Evolutionary conservation across 2,888 invertebrate species (phyloP).

Genomic region (Synergus laeviventris): DNA sequence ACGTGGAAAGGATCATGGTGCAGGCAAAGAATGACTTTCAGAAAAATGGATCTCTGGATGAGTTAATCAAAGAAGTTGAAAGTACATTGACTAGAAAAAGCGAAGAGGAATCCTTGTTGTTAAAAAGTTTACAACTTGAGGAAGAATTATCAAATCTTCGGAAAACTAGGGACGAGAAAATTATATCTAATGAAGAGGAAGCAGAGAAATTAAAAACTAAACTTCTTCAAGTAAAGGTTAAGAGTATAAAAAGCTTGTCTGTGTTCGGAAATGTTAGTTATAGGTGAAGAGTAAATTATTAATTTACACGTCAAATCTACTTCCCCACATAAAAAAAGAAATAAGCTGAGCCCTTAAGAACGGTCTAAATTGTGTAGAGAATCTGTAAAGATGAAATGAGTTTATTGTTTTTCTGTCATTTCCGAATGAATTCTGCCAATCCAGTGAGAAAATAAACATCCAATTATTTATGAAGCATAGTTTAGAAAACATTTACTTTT

Average conservation of each 20-base stretch:
- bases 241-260: too few species aligned
- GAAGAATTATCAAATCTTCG: conserved; percentile 52
- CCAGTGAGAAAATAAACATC: background rate
- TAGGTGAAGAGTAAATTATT: too few species aligned
- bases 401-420: too few species aligned
- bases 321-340: too few species aligned
- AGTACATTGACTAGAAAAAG: conserved; percentile 48
- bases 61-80: conserved; percentile 61
- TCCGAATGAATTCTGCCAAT: too few species aligned
- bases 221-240: conserved; percentile 58
- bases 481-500: too few species aligned
- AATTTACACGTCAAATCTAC: too few species aligned
- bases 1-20: conserved; percentile 59
- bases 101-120: conserved; percentile 56
- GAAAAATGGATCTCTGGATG: conserved; percentile 56
- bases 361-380: too few species aligned
- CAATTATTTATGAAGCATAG: background rate
- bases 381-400: too few species aligned
- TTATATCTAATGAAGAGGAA: conserved; percentile 50
- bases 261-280: too few species aligned
- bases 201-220: conserved; percentile 52
- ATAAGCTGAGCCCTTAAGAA: too few species aligned
- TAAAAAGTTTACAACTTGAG: conserved; percentile 52
- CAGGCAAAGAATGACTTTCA: conserved; percentile 59
- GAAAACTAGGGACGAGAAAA: conserved; percentile 53